Conservation (phyloP, 2,888 invertebrate species). For the Rhagium mordax region DNA sequence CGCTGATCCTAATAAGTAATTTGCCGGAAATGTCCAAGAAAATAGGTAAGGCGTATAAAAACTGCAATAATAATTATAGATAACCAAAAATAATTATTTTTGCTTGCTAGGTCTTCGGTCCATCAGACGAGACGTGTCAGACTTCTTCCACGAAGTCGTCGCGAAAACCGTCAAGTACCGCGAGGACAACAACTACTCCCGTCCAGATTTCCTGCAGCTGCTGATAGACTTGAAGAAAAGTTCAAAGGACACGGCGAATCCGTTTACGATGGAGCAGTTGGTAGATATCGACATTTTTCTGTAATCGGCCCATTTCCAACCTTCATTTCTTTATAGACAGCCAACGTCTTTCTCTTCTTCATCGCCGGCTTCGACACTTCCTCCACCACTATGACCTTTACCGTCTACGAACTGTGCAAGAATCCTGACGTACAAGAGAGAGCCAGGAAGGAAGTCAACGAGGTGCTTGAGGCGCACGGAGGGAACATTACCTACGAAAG, state of each 20-base stretch:
- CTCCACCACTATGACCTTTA: conserved; percentile 51
- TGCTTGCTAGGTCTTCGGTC: too few species aligned
- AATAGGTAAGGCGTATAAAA: conserved; percentile 13
- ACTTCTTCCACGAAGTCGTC: conserved; percentile 33
- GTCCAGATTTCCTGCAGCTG: conserved; percentile 52
- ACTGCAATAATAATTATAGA: too few species aligned
- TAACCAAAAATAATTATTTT: neutral
- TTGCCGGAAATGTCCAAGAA: conserved; percentile 38
- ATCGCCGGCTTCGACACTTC: conserved; percentile 53
- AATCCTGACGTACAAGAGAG: conserved; percentile 48
- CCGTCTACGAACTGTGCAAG: conserved; percentile 47
- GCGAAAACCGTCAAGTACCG: conserved; percentile 44
- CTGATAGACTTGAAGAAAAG: conserved; percentile 48
- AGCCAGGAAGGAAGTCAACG: conserved; percentile 44
- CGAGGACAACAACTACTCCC: conserved; percentile 42
- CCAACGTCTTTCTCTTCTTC: conserved; percentile 40
- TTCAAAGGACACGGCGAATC: conserved; percentile 36
- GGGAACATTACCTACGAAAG: conserved; percentile 51
- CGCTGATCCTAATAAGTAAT: conserved; percentile 9
- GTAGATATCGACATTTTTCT: conserved; percentile 13
- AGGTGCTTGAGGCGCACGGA: conserved; percentile 43
- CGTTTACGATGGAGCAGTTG: conserved; percentile 50
- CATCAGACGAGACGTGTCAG: neutral
- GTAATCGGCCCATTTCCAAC: too few species aligned
- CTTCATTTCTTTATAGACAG: neutral